Evolutionary conservation across 1,140 invertebrate species (phyloP).

Genomic region (Vollenhovia emeryi): DNA sequence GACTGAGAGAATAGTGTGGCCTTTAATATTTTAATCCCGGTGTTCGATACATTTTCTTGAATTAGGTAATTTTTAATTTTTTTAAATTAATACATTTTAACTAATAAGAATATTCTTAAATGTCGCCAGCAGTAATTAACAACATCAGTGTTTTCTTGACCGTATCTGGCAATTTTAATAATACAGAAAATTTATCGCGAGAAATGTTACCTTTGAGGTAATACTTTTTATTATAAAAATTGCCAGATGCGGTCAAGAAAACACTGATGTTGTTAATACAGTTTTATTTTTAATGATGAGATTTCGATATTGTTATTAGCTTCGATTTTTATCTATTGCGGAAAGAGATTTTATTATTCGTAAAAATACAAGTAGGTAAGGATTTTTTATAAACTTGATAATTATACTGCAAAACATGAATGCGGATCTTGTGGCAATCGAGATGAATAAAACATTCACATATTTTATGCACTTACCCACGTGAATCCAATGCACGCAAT

Average conservation of each 20-base stretch:
- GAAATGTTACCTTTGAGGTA: no score
- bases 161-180: no score
- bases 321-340: neutral
- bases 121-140: no score
- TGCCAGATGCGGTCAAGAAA: no score
- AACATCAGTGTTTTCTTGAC: no score
- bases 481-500: slow-evolving; percentile 96
- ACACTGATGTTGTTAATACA: no score
- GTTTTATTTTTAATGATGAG: neutral
- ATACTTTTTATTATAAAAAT: no score
- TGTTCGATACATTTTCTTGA: neutral
- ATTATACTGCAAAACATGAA: neutral
- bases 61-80: neutral
- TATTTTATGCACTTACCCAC: slow-evolving; percentile 87
- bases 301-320: neutral
- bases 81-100: no score
- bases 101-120: no score
- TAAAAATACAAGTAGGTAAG: neutral
- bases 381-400: neutral
- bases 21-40: neutral
- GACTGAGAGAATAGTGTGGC: neutral
- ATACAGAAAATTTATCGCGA: no score
- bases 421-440: neutral
- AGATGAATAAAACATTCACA: slow-evolving; percentile 25
- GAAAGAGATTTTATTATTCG: neutral